A percentile compares a stretch with the other conserved stretches of the same genome.
Conservation (phyloP, 1,140 invertebrate genomes). For the Bombus huntii region DNA sequence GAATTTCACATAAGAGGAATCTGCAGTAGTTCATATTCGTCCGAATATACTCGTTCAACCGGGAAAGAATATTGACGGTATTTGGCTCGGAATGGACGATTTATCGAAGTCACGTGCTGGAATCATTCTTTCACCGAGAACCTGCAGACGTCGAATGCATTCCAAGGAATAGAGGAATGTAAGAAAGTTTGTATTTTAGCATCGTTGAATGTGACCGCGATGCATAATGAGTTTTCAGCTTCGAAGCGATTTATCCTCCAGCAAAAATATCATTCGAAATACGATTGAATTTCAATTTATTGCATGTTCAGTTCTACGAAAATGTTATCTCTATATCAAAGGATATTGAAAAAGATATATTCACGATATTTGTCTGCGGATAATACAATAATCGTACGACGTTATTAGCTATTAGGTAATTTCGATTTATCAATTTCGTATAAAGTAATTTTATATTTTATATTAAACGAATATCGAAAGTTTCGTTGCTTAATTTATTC, state of each 20-base stretch:
- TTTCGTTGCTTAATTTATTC: too few species aligned
- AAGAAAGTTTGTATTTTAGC: conserved; percentile 7
- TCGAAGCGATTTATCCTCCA: not conserved
- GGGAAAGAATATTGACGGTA: not conserved
- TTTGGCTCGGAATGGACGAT: conserved; percentile 6
- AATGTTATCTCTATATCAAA: not conserved
- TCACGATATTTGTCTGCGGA: not conserved
- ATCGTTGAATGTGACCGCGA: conserved; percentile 11
- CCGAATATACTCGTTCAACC: conserved; percentile 3
- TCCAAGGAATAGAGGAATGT: not conserved
- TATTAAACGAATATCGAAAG: too few species aligned
- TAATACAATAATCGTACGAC: too few species aligned
- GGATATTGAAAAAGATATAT: not conserved
- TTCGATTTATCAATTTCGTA: too few species aligned
- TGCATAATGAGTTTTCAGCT: not conserved
- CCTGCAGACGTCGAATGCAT: conserved; percentile 9
- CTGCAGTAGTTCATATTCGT: conserved; percentile 3
- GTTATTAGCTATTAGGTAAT: too few species aligned
- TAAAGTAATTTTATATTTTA: too few species aligned
- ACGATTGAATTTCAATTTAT: not conserved
- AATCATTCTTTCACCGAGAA: conserved; percentile 11
- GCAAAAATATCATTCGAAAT: not conserved
- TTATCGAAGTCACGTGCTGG: conserved; percentile 17
- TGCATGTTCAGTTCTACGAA: not conserved
- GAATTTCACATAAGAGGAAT: not conserved